These are phyloP conservation scores for Myathropa florea DNA, from an alignment of 2,888 invertebrate species.

Conservation along the genomic window DNA sequence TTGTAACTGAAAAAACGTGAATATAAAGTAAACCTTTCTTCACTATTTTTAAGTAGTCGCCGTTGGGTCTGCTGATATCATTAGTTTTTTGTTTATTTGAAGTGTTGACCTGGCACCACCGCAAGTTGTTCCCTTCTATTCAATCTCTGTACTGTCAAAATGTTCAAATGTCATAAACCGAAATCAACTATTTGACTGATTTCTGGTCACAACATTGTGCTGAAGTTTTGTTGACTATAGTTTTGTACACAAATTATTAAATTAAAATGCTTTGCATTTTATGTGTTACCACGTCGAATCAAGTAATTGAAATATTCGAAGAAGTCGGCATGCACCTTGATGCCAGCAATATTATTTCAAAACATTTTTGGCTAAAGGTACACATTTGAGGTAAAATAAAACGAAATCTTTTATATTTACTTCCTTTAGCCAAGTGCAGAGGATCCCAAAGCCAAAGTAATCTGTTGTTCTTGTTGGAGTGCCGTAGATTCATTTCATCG, in stretches of 20 bases:
- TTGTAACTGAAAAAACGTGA: too few species aligned
- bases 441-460: conserved; percentile 17
- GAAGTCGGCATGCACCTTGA: conserved; percentile 39
- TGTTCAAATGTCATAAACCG: conserved; percentile 67
- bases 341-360: conserved; percentile 72
- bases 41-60: too few species aligned
- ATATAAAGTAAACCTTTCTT: too few species aligned
- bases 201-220: not conserved
- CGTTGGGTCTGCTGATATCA: too few species aligned
- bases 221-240: not conserved
- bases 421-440: conserved; percentile 38
- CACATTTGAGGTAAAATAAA: not conserved
- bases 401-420: not conserved
- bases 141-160: too few species aligned
- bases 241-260: not conserved
- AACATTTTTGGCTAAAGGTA: conserved; percentile 74
- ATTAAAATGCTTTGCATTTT: conserved; percentile 29
- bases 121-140: too few species aligned
- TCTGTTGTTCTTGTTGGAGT: conserved; percentile 75
- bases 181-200: too few species aligned
- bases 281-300: conserved; percentile 1
- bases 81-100: too few species aligned
- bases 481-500: conserved; percentile 74
- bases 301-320: conserved; percentile 15
- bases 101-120: too few species aligned